A percentile compares a stretch with the other conserved stretches of the same genome.
Conservation (phyloP, 2,797 vertebrate genomes). For the Danionella dracula region DNA sequence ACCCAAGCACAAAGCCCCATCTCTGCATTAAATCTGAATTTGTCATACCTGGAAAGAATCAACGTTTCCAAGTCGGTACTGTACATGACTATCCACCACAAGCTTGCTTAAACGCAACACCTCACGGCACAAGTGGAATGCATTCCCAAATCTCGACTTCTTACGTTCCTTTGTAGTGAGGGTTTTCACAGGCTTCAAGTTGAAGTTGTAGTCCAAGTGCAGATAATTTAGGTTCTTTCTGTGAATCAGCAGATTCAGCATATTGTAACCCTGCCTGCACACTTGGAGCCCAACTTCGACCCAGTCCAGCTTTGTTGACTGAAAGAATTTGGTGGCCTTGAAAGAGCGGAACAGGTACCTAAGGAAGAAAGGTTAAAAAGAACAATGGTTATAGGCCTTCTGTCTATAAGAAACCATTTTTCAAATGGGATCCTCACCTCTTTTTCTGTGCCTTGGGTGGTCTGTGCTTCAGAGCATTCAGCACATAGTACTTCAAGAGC, state of each 20-base stretch:
- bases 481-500: conserved; percentile 95
- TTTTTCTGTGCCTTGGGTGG: conserved; percentile 99
- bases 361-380: background rate
- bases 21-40: background rate
- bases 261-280: conserved; percentile 98
- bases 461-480: conserved; percentile 96
- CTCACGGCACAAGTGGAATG: conserved; percentile 96
- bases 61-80: conserved; percentile 96
- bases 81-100: conserved; percentile 97
- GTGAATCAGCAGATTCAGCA: conserved; percentile 98
- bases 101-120: conserved; percentile 94
- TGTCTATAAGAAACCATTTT: background rate
- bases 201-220: conserved; percentile 98
- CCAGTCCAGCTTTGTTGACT: conserved; percentile 98
- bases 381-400: background rate
- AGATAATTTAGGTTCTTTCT: conserved; percentile 98
- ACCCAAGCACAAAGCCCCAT: background rate
- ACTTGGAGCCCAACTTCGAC: conserved; percentile 97
- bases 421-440: conserved; percentile 66
- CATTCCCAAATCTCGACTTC: conserved; percentile 96
- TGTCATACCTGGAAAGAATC: conserved; percentile 90
- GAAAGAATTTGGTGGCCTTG: conserved; percentile 99
- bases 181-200: conserved; percentile 97
- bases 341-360: conserved; percentile 99
- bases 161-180: conserved; percentile 99